phyloP scores from a whole-genome alignment of 2,888 invertebrate species.

The Thymelicus acteon region DNA sequence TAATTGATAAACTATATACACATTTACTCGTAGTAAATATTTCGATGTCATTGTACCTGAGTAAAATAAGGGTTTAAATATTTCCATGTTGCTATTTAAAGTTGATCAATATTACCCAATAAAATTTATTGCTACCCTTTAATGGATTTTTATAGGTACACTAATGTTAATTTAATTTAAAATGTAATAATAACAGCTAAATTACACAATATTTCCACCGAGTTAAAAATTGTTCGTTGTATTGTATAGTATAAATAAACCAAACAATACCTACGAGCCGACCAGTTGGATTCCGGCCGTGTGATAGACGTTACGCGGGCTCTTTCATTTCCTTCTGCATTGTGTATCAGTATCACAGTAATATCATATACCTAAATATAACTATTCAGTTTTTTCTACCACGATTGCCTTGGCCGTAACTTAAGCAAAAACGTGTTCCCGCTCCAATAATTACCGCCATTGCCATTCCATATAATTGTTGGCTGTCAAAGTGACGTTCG shows the following conservation, averaged over 20 bases:
- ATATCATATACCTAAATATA: constrained; percentile 32
- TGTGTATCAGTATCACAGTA: constrained; percentile 10
- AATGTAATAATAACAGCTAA: constrained; percentile 19
- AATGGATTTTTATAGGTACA: constrained; percentile 30
- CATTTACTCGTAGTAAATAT: too few relatives aligned
- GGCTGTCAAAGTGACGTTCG: constrained; percentile 76
- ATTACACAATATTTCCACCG: constrained; percentile 38
- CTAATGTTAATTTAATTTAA: constrained; percentile 21
- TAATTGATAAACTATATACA: too few relatives aligned
- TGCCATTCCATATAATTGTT: constrained; percentile 56
- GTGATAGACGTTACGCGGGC: constrained; percentile 22
- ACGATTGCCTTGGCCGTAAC: constrained; percentile 69
- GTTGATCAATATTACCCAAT: constrained; percentile 35
- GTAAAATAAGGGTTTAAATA: too few relatives aligned
- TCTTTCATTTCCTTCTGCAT: constrained; percentile 34
- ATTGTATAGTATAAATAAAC: constrained; percentile 37
- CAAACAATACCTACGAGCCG: constrained; percentile 5
- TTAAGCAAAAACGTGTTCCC: constrained; percentile 54
- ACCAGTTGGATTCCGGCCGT: constrained; percentile 32
- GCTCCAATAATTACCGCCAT: constrained; percentile 59
- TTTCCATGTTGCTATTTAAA: neutral
- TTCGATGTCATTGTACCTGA: too few relatives aligned
- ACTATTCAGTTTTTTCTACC: constrained; percentile 47
- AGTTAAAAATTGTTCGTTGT: constrained; percentile 18
- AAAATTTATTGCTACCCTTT: neutral